Evolutionary conservation across 2,888 invertebrate genomes (phyloP).

Genomic region (Plutella xylostella): DNA sequence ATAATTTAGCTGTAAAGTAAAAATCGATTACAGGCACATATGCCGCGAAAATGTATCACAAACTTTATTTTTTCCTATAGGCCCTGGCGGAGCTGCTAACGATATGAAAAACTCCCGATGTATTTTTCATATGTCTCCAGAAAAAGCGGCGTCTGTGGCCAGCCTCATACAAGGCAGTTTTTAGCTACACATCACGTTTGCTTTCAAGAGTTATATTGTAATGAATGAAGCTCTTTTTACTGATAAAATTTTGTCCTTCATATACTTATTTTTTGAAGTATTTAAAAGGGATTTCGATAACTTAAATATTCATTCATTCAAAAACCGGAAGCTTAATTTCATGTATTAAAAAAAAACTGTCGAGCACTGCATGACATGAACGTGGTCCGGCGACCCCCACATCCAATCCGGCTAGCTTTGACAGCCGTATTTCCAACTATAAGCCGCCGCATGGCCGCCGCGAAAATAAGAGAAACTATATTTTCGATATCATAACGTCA

Average conservation of each 20-base stretch:
- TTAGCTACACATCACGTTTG: background rate
- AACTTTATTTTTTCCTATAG: conserved; percentile 28
- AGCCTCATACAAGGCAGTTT: conserved; percentile 26
- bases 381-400: no score
- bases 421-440: background rate
- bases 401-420: no score
- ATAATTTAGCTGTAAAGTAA: background rate
- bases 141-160: no score
- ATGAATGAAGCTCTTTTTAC: no score
- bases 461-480: background rate
- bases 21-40: conserved; percentile 14
- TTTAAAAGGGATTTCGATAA: no score
- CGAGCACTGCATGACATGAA: background rate
- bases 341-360: background rate
- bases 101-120: conserved; percentile 55
- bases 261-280: no score
- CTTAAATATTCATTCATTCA: background rate
- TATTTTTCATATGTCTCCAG: conserved; percentile 46
- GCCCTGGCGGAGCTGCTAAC: conserved; percentile 43
- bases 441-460: background rate
- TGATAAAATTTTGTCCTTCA: no score
- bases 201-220: no score
- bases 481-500: background rate
- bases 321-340: background rate
- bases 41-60: conserved; percentile 20